These are phyloP conservation scores for Eubasilissa splendida DNA, from an alignment of 2,888 invertebrate genomes.

Conservation along the genomic window DNA sequence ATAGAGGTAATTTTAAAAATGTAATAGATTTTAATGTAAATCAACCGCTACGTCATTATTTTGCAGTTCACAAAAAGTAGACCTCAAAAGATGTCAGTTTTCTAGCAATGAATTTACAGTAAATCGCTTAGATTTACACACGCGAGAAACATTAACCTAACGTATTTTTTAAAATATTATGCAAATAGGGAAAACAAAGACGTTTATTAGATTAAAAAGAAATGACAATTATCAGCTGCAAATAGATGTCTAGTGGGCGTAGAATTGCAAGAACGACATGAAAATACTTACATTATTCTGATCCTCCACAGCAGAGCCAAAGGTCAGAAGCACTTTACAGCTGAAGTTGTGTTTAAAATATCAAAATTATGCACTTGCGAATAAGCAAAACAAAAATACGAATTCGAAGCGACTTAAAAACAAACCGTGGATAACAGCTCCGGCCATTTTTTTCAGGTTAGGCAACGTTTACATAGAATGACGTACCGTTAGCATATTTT, in stretches of 20 bases:
- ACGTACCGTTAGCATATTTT: conserved; percentile 38
- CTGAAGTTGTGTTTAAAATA: conserved; percentile 4
- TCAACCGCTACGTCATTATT: conserved; percentile 50
- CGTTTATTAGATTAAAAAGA: conserved; percentile 42
- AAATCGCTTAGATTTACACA: not conserved
- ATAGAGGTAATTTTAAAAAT: conserved; percentile 22
- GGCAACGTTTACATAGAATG: conserved; percentile 43
- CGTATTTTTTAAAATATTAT: not conserved
- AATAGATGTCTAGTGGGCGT: conserved; percentile 56
- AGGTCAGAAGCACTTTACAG: conserved; percentile 10
- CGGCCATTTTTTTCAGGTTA: conserved; percentile 54
- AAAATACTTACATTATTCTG: conserved; percentile 45
- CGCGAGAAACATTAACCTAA: conserved; percentile 11
- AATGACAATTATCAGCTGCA: conserved; percentile 57
- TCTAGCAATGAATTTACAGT: not conserved
- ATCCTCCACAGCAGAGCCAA: conserved; percentile 23
- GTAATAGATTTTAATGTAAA: conserved; percentile 41
- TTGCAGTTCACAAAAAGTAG: conserved; percentile 24
- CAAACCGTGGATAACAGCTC: conserved; percentile 50
- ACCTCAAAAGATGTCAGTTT: conserved; percentile 33
- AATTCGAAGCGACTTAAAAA: conserved; percentile 47
- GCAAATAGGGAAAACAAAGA: conserved; percentile 13
- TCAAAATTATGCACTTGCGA: conserved; percentile 27
- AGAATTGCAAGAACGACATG: conserved; percentile 47
- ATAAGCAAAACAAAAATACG: conserved; percentile 27